Conservation (phyloP, 2,113 vertebrate genomes). For the Prietella phreatophila region DNA sequence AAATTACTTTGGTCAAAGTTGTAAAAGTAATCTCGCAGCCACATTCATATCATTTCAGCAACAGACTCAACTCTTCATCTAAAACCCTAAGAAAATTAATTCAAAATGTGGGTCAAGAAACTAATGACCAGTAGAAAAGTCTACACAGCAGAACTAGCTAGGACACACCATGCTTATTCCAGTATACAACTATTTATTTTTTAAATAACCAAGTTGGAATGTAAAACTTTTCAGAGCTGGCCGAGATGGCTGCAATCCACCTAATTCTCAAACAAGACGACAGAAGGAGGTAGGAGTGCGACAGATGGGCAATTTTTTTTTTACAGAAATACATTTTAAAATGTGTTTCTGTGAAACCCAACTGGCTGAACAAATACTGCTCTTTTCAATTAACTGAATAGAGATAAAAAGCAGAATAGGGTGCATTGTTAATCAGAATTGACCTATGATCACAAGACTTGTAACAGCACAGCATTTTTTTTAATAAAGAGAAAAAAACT, state of each 20-base stretch:
- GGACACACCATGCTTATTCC: too few relatives aligned
- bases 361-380: background rate
- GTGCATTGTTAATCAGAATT: too few relatives aligned
- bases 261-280: background rate
- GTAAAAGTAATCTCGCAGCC: background rate
- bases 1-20: background rate
- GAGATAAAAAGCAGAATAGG: background rate
- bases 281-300: conserved; percentile 7
- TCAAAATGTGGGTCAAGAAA: background rate
- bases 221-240: background rate
- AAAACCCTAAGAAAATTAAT: background rate
- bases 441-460: background rate
- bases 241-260: background rate
- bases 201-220: background rate
- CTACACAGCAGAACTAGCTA: too few relatives aligned
- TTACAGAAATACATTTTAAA: background rate
- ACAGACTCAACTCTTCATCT: background rate
- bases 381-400: background rate
- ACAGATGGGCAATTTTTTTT: background rate
- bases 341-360: background rate
- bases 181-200: too few relatives aligned
- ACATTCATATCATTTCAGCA: background rate
- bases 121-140: too few relatives aligned
- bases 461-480: background rate
- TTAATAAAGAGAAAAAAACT: background rate